phyloP scores from a whole-genome alignment of 2,113 vertebrate species.

The Nothoprocta pentlandii region DNA sequence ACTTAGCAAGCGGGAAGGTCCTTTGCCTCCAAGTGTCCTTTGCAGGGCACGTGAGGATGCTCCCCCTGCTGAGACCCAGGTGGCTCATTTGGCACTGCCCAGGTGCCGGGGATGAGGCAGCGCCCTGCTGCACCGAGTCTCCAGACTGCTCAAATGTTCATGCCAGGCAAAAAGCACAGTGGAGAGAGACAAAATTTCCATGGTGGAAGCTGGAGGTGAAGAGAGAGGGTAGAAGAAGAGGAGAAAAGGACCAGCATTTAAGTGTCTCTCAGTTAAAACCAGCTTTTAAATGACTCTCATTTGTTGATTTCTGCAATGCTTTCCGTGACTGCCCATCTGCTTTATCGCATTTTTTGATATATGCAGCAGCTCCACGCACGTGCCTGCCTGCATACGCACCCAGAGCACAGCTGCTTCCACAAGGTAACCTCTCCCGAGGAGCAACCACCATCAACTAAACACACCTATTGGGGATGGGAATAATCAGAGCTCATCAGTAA shows the following conservation, averaged over 20 bases:
- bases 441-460: background rate
- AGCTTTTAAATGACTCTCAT: background rate
- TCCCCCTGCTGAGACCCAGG: background rate
- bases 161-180: background rate
- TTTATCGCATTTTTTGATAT: background rate
- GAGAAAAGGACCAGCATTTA: too few species aligned
- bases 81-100: accelerated
- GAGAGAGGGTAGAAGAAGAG: too few species aligned
- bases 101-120: background rate
- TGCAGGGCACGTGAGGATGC: background rate
- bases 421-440: background rate
- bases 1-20: background rate
- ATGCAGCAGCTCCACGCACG: background rate
- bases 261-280: background rate
- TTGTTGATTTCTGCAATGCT: background rate
- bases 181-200: background rate
- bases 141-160: background rate
- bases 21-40: background rate
- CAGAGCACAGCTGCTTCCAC: background rate
- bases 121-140: accelerated
- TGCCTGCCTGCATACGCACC: background rate
- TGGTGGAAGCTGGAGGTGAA: too few species aligned
- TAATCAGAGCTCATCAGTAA: background rate
- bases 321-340: background rate
- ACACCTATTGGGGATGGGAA: background rate